Percentiles rank a stretch among this genome's conserved stretches.
Evolutionary conservation across 53 echinoderm and acorn worm genomes (phyloP).

Genomic region (Hippasteria phrygiana): DNA sequence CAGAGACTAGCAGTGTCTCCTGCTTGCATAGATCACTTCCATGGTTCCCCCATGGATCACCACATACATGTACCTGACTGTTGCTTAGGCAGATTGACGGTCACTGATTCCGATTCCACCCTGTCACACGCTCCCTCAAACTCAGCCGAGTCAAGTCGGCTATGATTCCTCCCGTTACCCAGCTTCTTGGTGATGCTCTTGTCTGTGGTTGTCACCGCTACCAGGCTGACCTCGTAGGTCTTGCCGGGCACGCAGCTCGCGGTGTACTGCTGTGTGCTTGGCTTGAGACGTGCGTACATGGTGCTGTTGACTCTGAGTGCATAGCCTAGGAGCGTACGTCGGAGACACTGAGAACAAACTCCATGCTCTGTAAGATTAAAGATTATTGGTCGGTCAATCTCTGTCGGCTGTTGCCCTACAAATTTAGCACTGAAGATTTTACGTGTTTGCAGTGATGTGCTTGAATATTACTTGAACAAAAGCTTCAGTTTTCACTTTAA

Average conservation of each 20-base stretch:
- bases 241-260: conserved; percentile 60
- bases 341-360: conserved; percentile 31
- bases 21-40: no score
- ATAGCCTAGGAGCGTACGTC: conserved; percentile 76
- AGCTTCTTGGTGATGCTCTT: conserved; percentile 42
- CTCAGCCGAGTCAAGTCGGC: conserved; percentile 25
- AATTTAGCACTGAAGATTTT: no score
- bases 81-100: conserved; percentile 69
- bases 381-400: neutral
- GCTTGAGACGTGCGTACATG: conserved; percentile 58
- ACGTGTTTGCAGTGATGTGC: no score
- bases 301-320: conserved; percentile 71
- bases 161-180: conserved; percentile 4
- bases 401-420: no score
- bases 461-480: no score
- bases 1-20: no score
- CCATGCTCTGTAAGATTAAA: conserved; percentile 34
- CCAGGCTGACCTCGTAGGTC: conserved; percentile 59
- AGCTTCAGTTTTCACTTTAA: no score
- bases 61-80: conserved; percentile 63
- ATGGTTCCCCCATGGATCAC: no score
- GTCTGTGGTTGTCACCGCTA: conserved; percentile 72
- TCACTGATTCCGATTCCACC: conserved; percentile 38
- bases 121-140: conserved; percentile 54
- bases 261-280: conserved; percentile 68